phyloP scores from a whole-genome alignment of 2,888 invertebrate genomes.

The Callyntrura sp. region DNA sequence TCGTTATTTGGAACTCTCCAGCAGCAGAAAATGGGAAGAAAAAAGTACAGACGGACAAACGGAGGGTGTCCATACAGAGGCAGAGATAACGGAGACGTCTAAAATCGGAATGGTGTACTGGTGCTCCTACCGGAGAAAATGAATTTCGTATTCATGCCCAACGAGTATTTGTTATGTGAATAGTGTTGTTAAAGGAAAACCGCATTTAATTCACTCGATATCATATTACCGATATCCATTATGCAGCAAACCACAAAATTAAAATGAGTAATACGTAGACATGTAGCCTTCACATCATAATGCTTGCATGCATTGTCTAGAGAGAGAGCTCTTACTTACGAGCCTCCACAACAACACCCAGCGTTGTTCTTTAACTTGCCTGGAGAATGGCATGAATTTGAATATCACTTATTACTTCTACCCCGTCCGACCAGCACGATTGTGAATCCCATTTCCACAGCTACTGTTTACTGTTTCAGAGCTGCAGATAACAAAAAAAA shows the following conservation, averaged over 20 bases:
- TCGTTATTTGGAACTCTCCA: too few relatives aligned
- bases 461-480: too few relatives aligned
- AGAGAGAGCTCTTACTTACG: too few relatives aligned
- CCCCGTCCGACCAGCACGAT: too few relatives aligned
- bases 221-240: slow-evolving; percentile 5
- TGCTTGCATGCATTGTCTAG: too few relatives aligned
- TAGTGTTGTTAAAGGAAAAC: slow-evolving; percentile 23
- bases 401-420: too few relatives aligned
- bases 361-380: too few relatives aligned
- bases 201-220: slow-evolving; percentile 52
- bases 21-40: neutral
- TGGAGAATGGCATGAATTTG: too few relatives aligned
- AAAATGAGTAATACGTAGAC: slow-evolving; percentile 35
- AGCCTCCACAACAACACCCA: too few relatives aligned
- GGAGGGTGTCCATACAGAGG: neutral
- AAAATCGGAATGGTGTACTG: neutral
- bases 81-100: neutral
- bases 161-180: neutral
- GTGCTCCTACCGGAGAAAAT: slow-evolving; percentile 7
- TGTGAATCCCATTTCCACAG: too few relatives aligned
- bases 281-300: neutral
- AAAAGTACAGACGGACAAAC: too few relatives aligned
- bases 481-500: too few relatives aligned
- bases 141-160: neutral
- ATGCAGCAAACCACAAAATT: slow-evolving; percentile 43